phyloP scores from a whole-genome alignment of 2,888 invertebrate species.

The Spisula subtruncata region DNA sequence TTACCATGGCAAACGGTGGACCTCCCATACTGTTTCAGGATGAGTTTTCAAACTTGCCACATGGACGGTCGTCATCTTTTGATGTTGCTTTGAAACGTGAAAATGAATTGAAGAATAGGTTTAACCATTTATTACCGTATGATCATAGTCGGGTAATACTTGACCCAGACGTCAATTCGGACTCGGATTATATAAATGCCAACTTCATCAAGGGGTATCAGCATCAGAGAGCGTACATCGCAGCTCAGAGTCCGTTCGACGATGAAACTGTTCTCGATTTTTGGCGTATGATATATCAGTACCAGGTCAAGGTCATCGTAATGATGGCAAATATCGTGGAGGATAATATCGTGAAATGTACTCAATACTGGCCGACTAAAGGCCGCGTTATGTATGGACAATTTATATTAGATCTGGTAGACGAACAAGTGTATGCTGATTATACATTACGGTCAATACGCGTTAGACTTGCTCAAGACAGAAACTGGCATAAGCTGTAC shows the following conservation, averaged over 20 bases:
- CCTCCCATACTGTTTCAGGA: slow-evolving; percentile 80
- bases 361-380: slow-evolving; percentile 94
- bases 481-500: slow-evolving; percentile 71
- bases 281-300: slow-evolving; percentile 89
- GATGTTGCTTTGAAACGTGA: slow-evolving; percentile 75
- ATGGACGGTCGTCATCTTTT: slow-evolving; percentile 75
- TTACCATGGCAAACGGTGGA: slow-evolving; percentile 41
- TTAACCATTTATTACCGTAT: slow-evolving; percentile 86
- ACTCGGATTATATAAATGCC: slow-evolving; percentile 85
- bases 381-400: slow-evolving; percentile 95
- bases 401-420: slow-evolving; percentile 95
- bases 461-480: slow-evolving; percentile 71
- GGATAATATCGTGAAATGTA: slow-evolving; percentile 92
- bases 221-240: slow-evolving; percentile 88
- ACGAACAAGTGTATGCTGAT: slow-evolving; percentile 96
- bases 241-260: slow-evolving; percentile 88
- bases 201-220: slow-evolving; percentile 87
- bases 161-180: slow-evolving; percentile 72
- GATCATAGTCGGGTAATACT: slow-evolving; percentile 85
- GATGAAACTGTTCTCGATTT: slow-evolving; percentile 88
- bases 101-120: slow-evolving; percentile 84
- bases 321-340: slow-evolving; percentile 89
- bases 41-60: slow-evolving; percentile 85
- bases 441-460: slow-evolving; percentile 90
- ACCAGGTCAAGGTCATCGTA: slow-evolving; percentile 87